Percentiles rank a stretch among this genome's conserved stretches.
Evolutionary conservation across 2,888 invertebrate genomes (phyloP).

Genomic region (Agrilus mali): DNA sequence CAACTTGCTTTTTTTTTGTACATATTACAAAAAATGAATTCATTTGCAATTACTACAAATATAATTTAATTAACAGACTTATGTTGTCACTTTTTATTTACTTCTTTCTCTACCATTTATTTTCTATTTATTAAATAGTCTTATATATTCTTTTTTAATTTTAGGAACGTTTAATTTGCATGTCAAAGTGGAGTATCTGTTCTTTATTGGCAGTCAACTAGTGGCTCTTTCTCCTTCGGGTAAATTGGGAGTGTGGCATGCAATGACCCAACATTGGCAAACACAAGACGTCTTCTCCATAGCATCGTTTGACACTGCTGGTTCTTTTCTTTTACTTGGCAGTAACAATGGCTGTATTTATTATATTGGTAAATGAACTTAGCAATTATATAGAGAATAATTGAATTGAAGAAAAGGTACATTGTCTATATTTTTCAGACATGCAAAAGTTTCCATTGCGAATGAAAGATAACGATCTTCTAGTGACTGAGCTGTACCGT

Average conservation of each 20-base stretch:
- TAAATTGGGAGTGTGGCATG: constrained; percentile 99
- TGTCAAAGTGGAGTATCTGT: constrained; percentile 87
- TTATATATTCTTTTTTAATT: neutral
- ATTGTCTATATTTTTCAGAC: constrained; percentile 44
- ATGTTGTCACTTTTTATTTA: too few relatives aligned
- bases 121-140: too few relatives aligned
- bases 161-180: constrained; percentile 81
- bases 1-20: too few relatives aligned
- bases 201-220: constrained; percentile 94
- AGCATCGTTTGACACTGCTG: constrained; percentile 92
- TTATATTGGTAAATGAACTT: constrained; percentile 70
- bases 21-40: too few relatives aligned
- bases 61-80: too few relatives aligned
- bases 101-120: too few relatives aligned
- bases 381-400: too few relatives aligned
- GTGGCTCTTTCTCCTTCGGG: constrained; percentile 89
- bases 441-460: constrained; percentile 98
- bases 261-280: constrained; percentile 98
- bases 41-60: too few relatives aligned
- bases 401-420: too few relatives aligned
- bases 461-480: constrained; percentile 97
- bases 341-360: constrained; percentile 95
- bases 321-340: constrained; percentile 87
- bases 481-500: constrained; percentile 91
- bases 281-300: constrained; percentile 93